Evolutionary conservation across 2,797 vertebrate species (phyloP).

Genomic region (Valencia hispanica): DNA sequence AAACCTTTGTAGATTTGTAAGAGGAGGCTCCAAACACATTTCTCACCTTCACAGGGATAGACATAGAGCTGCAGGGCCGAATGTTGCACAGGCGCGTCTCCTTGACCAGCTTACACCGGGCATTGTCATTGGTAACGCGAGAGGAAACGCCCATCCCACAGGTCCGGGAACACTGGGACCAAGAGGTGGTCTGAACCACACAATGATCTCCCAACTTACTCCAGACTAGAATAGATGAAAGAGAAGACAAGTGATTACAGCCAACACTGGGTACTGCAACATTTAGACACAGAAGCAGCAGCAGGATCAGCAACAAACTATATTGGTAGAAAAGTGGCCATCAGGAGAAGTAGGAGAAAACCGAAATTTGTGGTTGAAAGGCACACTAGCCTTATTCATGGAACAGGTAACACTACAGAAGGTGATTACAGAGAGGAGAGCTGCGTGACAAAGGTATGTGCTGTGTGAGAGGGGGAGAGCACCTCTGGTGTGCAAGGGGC

Average conservation of each 20-base stretch:
- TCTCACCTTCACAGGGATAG: slow-evolving; percentile 82
- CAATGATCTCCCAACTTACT: slow-evolving; percentile 75
- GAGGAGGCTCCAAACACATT: slow-evolving; percentile 20
- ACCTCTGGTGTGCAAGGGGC: slow-evolving; percentile 80
- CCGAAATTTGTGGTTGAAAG: slow-evolving; percentile 54
- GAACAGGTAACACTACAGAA: slow-evolving; percentile 75
- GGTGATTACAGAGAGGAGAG: slow-evolving; percentile 77
- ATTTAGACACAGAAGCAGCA: slow-evolving; percentile 10
- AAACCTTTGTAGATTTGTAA: slow-evolving; percentile 12
- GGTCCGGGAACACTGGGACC: slow-evolving; percentile 86
- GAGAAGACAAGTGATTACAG: slow-evolving; percentile 19
- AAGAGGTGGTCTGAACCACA: slow-evolving; percentile 82
- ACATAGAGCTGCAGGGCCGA: slow-evolving; percentile 82
- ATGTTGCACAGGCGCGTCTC: slow-evolving; percentile 86
- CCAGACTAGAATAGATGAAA: slow-evolving; percentile 67
- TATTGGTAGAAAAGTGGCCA: slow-evolving; percentile 17
- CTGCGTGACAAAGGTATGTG: slow-evolving; percentile 74
- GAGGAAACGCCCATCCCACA: slow-evolving; percentile 87
- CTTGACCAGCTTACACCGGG: slow-evolving; percentile 83
- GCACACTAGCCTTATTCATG: slow-evolving; percentile 81
- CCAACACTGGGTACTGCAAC: background rate
- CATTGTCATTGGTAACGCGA: slow-evolving; percentile 85
- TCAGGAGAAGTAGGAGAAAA: slow-evolving; percentile 42
- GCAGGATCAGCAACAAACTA: slow-evolving; percentile 26
- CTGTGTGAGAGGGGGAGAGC: slow-evolving; percentile 64